Base-by-base conservation (phyloP, 1,140 invertebrate species). In the Adelges cooleyi region DNA sequence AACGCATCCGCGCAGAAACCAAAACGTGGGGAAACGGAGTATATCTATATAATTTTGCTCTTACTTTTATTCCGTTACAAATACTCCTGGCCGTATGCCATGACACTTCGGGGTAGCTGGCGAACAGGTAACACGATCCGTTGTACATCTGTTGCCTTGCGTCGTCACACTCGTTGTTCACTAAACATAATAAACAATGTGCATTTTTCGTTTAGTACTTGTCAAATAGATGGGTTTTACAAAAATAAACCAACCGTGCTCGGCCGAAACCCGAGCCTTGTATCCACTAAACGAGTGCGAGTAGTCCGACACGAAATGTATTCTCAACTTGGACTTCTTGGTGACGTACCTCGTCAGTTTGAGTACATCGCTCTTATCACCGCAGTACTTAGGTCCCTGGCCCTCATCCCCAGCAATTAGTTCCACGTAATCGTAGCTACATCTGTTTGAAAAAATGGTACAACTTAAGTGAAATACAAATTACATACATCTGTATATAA, bases 51-150 rank as follows among this genome's bases (percentile, higher is more conserved):
- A n/a, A n/a, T n/a, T 27, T 20, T n/a, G 1, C 44, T 68, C 67
- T 68, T 71, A 78, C 77, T 73, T 77, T 81, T 13, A 86, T 78
- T 8, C 83, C 83, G 65, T 78, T 74, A 70, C 86, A 89, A 5
- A 86, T 82, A 74, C 86, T 81, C 66, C 82, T 81, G 1, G 86
- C 85, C 0, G 84, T 86, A 20, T 75, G 71, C 85, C 85, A 87
- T 1, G 82, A 85, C 1, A 85, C 85, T 72, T 83, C 80, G 6
- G 85, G 85, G 70, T 84, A 86, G 42, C 82, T 82, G 9, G 85
- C 82, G 70, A 87, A 80, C 1, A 87, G 77, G 74, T 87, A 88
- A 71, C 86, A 88, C 40, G 80, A 79, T 33, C 80, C 80, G 69
- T 80, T 82, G 77, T 80, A 85, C 56, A 81, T 77, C 42, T 80